Base-by-base conservation (phyloP, 2,113 vertebrate genomes). In the Nymphicus hollandicus region DNA sequence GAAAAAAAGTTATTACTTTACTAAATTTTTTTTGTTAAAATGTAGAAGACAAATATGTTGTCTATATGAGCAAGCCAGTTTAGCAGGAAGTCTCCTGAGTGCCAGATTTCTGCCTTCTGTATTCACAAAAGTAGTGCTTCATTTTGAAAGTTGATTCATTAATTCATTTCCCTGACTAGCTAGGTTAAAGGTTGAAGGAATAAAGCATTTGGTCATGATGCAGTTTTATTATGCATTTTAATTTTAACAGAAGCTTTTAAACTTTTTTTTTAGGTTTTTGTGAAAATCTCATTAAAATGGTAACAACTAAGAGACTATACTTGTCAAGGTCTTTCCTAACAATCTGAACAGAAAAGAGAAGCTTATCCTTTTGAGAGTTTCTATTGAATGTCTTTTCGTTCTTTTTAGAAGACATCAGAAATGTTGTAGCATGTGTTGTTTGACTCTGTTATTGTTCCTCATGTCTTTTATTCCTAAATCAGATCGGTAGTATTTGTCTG, bases 61-160 rank as follows among this genome's bases (percentile, higher is more conserved):
- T 50, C 39, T 72, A 5, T 43, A 49, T 33, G 29, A 71, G 17
- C 52, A 70, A 89, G 95, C 93, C 74, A 76, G 91, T 94, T 95
- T 87, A 93, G 53, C 94, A 93, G 96, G 95, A 96, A 96, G 84
- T 95, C 31, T 71, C 94, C 25, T 2, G 15, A 76, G 11, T 71
- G 83, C 86, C 84, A 92, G 78, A 47, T 92, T 89, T 89, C 81
- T 95, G 39, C 65, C 91, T 91, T 24, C 28, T 69, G 18, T 56
- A 44, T 68, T 91, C 69, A 64, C 13, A 31, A 55, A 84, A 81
- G 64, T 68, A 74, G 47, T 2, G 2, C 55, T 88, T 88, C 60
- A 52, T 91, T 93, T 94, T 94, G 60, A 72, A 86, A 73, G 50
- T 74, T 71, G 46, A 71, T 90, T 95, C 64, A 60, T 94, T 95